phyloP scores from a whole-genome alignment of 2,797 vertebrate genomes.

The Macroramphosus scolopax region DNA sequence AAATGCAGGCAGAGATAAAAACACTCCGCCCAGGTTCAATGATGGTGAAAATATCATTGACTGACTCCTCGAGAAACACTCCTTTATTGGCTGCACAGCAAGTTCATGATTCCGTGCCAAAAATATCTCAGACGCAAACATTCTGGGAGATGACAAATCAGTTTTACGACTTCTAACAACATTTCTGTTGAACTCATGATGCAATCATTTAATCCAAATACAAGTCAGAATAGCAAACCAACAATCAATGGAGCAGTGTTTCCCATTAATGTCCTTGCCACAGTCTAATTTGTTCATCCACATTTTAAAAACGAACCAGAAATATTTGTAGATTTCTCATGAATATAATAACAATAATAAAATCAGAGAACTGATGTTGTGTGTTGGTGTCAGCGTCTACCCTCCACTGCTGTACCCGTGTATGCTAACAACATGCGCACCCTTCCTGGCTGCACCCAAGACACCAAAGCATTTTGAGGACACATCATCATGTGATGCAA shows the following conservation, averaged over 20 bases:
- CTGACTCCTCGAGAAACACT: constrained; percentile 67
- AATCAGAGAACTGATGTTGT: too few species aligned
- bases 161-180: constrained; percentile 22
- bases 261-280: too few species aligned
- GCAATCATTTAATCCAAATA: constrained; percentile 7
- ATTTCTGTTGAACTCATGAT: constrained; percentile 12
- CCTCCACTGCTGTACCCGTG: too few species aligned
- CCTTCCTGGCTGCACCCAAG: too few species aligned
- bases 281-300: too few species aligned
- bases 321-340: too few species aligned
- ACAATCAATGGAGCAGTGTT: background rate
- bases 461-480: too few species aligned
- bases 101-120: constrained; percentile 52
- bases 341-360: too few species aligned
- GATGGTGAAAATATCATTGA: constrained; percentile 79
- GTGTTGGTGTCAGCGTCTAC: too few species aligned
- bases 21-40: constrained; percentile 73
- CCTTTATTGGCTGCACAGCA: constrained; percentile 52
- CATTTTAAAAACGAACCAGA: too few species aligned
- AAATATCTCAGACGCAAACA: constrained; percentile 48
- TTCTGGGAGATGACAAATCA: constrained; percentile 40
- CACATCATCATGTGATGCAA: too few species aligned
- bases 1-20: constrained; percentile 76
- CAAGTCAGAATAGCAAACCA: background rate
- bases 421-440: too few species aligned